These are phyloP conservation scores for Dasyurus viverrinus DNA, from an alignment of 2,113 vertebrate species.

Conservation along the genomic window DNA sequence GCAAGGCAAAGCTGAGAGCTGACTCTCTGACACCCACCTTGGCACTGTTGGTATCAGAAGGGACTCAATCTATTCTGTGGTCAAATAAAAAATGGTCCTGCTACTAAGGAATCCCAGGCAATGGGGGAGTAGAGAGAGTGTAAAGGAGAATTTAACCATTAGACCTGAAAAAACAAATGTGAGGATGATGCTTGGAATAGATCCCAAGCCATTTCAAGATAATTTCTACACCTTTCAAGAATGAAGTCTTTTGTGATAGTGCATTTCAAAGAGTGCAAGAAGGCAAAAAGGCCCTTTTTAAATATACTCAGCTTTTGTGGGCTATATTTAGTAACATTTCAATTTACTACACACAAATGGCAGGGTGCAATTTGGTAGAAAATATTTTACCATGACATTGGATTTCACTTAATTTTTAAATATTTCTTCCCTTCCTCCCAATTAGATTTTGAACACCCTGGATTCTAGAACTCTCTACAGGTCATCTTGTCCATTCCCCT, in stretches of 20 bases:
- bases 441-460: slow-evolving; percentile 29
- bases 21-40: slow-evolving; percentile 34
- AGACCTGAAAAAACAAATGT: background rate
- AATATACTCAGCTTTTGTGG: slow-evolving; percentile 35
- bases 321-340: slow-evolving; percentile 26
- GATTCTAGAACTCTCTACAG: background rate
- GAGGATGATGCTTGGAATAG: background rate
- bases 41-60: slow-evolving; percentile 25
- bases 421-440: slow-evolving; percentile 29
- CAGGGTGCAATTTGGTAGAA: slow-evolving; percentile 34
- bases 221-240: slow-evolving; percentile 34
- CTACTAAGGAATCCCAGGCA: background rate
- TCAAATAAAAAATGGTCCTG: slow-evolving; percentile 26
- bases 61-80: slow-evolving; percentile 49
- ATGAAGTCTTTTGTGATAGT: slow-evolving; percentile 2
- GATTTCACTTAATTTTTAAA: background rate
- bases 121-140: background rate
- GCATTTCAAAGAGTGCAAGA: slow-evolving; percentile 24
- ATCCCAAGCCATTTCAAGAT: background rate
- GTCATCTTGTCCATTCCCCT: background rate
- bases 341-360: slow-evolving; percentile 45
- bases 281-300: slow-evolving; percentile 47
- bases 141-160: background rate
- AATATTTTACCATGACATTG: slow-evolving; percentile 29
- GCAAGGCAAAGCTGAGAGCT: slow-evolving; percentile 55